Conservation (phyloP, 2,113 vertebrate genomes). For the Diglossa brunneiventris region DNA sequence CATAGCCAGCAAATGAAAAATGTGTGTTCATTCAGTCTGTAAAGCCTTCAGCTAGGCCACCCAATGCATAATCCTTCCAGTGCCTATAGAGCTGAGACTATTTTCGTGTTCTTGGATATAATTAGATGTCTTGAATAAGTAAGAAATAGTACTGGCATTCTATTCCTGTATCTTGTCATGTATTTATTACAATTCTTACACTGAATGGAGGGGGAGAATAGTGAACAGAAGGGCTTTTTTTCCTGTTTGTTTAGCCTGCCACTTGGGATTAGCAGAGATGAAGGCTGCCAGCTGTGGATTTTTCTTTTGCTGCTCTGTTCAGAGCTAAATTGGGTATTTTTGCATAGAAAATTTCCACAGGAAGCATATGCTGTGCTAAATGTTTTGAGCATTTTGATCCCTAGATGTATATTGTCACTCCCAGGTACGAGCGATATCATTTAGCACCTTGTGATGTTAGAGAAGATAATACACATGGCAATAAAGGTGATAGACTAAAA, state of each 20-base stretch:
- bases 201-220: not conserved
- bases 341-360: not conserved
- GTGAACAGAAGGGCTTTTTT: not conserved
- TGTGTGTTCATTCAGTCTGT: not conserved
- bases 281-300: slow-evolving; percentile 15
- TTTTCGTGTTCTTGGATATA: not conserved
- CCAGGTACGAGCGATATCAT: not conserved
- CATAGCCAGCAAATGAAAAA: not conserved
- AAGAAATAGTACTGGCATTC: not conserved
- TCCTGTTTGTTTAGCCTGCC: not conserved
- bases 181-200: not conserved
- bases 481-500: slow-evolving; percentile 18
- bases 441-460: slow-evolving; percentile 8
- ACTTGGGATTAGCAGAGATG: not conserved
- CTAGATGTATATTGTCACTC: not conserved
- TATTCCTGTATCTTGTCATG: not conserved
- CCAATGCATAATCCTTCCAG: not conserved
- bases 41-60: not conserved
- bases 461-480: not conserved
- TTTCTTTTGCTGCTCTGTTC: slow-evolving; percentile 10
- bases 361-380: slow-evolving; percentile 43
- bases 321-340: slow-evolving; percentile 22
- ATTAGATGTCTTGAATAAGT: not conserved
- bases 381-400: slow-evolving; percentile 20
- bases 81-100: not conserved